phyloP scores from a whole-genome alignment of 2,797 vertebrate genomes.

The Lophius americanus region DNA sequence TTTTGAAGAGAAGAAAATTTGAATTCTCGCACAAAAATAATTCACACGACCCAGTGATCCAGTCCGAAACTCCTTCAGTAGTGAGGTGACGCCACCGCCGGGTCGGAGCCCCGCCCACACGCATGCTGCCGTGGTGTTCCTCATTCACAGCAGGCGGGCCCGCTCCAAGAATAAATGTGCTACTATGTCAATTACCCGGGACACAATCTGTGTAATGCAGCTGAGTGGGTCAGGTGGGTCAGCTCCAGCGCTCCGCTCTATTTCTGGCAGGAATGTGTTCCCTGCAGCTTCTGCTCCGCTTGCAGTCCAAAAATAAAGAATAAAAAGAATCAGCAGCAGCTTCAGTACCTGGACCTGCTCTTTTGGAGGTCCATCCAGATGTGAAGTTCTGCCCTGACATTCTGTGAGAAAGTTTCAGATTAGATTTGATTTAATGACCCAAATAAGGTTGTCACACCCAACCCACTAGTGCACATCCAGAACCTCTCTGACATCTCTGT shows the following conservation, averaged over 20 bases:
- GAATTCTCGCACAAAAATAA: not conserved
- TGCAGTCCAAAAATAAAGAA: conserved; percentile 13
- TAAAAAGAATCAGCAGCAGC: conserved; percentile 41
- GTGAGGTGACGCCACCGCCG: conserved; percentile 1
- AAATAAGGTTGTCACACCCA: no score
- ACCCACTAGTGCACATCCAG: no score
- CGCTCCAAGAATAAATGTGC: conserved; percentile 46
- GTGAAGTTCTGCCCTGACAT: no score
- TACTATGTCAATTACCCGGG: conserved; percentile 46
- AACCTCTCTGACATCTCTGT: no score
- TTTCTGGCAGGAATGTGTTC: conserved; percentile 58
- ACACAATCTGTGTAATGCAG: conserved; percentile 35
- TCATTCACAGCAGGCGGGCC: not conserved
- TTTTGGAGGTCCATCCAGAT: conserved; percentile 4
- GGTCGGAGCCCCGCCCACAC: not conserved
- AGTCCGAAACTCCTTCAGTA: conserved; percentile 3
- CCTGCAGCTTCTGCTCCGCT: conserved; percentile 15
- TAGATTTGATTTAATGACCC: no score
- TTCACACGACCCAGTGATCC: not conserved
- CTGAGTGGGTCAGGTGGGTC: conserved; percentile 39
- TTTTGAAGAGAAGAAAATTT: no score
- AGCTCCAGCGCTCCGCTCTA: conserved; percentile 53
- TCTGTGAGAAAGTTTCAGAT: no score
- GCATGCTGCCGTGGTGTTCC: not conserved
- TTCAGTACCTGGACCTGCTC: conserved; percentile 38